These are phyloP conservation scores for Catonia carolina DNA, from an alignment of 2,888 invertebrate species.

Conservation along the genomic window DNA sequence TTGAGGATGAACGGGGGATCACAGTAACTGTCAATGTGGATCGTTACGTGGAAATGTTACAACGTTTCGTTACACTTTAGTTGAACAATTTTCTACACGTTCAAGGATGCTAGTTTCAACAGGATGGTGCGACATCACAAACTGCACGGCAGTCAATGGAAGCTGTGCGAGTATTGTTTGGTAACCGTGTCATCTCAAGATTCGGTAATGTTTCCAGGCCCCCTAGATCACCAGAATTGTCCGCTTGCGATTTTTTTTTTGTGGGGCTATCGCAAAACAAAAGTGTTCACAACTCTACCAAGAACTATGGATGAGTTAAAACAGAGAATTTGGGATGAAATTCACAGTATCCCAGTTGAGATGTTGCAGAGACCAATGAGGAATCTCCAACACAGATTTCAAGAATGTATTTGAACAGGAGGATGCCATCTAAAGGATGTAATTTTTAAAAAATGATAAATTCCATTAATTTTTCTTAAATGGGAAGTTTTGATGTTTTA, in stretches of 20 bases:
- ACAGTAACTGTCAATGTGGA: not conserved
- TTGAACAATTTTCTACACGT: slow-evolving; percentile 1
- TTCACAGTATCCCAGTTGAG: not conserved
- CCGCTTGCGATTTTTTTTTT: not conserved
- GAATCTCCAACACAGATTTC: not conserved
- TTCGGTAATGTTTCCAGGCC: not conserved
- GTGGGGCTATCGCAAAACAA: not conserved
- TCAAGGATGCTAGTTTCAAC: not conserved
- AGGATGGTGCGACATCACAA: not conserved
- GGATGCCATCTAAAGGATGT: not conserved
- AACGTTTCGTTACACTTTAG: slow-evolving; percentile 2
- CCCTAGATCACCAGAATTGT: not conserved
- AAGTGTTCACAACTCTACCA: not conserved
- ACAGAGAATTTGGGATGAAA: not conserved
- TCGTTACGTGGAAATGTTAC: not conserved
- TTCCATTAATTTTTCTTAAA: not conserved
- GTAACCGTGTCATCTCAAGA: not conserved
- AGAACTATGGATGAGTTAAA: not conserved
- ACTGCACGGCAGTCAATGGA: not conserved
- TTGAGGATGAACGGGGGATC: not conserved
- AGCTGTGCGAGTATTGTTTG: not conserved
- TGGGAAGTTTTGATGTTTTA: no score
- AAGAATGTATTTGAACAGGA: not conserved
- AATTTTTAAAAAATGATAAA: not conserved
- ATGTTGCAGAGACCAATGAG: not conserved